These are phyloP conservation scores for Rotaria sp. DNA, from an alignment of 2,888 invertebrate genomes.

Conservation along the genomic window DNA sequence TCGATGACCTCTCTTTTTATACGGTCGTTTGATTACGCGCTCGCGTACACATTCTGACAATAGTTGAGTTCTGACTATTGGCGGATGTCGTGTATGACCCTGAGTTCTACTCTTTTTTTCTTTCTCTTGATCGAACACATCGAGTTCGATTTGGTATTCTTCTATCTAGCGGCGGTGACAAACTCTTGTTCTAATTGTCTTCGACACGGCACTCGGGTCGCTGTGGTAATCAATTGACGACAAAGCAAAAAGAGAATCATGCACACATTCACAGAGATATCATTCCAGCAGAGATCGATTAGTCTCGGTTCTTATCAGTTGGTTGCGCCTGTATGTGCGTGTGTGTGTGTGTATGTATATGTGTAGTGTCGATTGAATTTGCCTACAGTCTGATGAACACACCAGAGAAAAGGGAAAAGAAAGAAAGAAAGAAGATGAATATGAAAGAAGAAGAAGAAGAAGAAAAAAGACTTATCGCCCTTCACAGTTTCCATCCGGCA, in stretches of 20 bases:
- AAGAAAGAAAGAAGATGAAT: not conserved
- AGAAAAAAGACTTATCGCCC: not conserved
- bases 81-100: constrained; percentile 15
- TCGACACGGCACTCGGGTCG: not conserved
- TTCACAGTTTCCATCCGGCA: not conserved
- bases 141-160: not conserved
- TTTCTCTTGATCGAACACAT: constrained; percentile 17
- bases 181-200: constrained; percentile 17
- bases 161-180: not conserved
- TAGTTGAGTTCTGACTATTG: not conserved
- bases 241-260: not conserved
- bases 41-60: not conserved
- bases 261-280: not conserved
- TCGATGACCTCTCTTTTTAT: not conserved
- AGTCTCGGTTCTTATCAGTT: not conserved
- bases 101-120: constrained; percentile 2
- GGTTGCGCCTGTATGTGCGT: not conserved
- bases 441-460: not conserved
- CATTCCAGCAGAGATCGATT: constrained; percentile 22
- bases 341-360: not conserved
- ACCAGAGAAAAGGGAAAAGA: not conserved
- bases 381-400: constrained; percentile 30
- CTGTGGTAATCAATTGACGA: not conserved
- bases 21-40: not conserved
- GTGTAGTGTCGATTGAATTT: constrained; percentile 23